Evolutionary conservation across 2,888 invertebrate genomes (phyloP).

Genomic region (Eupeodes latifasciatus): DNA sequence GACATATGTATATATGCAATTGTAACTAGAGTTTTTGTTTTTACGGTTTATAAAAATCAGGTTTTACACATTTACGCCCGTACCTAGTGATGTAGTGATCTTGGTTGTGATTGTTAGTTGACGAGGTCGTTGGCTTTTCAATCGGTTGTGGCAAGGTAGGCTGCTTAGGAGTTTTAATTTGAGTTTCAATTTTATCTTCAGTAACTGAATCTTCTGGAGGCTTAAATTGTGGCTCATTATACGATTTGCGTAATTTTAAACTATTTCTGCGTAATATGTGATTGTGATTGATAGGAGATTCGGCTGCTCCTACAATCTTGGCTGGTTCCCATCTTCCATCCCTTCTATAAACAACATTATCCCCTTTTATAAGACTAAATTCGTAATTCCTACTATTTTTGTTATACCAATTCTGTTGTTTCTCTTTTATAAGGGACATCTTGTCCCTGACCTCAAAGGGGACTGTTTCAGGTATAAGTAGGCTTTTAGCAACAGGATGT

Average conservation of each 20-base stretch:
- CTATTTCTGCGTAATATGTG: constrained; percentile 22
- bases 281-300: constrained; percentile 31
- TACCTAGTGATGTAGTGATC: background rate
- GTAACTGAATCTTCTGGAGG: background rate
- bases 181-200: background rate
- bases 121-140: constrained; percentile 11
- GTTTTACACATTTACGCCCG: no score
- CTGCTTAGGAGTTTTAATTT: background rate
- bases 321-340: background rate
- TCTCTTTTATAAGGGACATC: no score
- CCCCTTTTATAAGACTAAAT: no score
- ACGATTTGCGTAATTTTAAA: constrained; percentile 17
- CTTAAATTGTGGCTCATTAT: constrained; percentile 20
- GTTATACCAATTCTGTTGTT: no score
- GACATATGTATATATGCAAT: no score
- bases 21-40: no score
- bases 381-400: no score
- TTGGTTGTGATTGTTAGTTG: background rate
- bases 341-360: no score
- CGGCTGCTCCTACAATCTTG: background rate
- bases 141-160: constrained; percentile 1
- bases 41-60: no score
- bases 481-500: no score
- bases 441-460: no score
- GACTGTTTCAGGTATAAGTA: no score